Evolutionary conservation across 2,113 vertebrate genomes (phyloP).

Genomic region (Aplodontia rufa): DNA sequence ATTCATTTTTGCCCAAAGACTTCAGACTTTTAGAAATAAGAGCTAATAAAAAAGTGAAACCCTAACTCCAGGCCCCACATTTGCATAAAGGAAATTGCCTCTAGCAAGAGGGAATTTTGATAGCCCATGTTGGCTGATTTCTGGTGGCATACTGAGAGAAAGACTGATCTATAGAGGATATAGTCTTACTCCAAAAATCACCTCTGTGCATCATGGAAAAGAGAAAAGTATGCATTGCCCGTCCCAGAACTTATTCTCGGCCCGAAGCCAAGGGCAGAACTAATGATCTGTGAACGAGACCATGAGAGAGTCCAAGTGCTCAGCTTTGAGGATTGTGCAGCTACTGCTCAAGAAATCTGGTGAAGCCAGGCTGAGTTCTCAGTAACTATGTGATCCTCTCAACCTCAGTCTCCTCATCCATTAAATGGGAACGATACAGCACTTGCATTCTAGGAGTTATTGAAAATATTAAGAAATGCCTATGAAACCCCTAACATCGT

Average conservation of each 20-base stretch:
- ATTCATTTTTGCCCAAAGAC: neutral
- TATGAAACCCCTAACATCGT: neutral
- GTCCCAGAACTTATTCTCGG: neutral
- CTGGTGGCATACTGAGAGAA: neutral
- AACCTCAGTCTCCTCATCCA: neutral
- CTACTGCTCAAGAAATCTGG: neutral
- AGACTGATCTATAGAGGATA: neutral
- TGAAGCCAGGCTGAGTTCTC: neutral
- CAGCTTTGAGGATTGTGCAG: neutral
- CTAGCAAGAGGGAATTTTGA: neutral
- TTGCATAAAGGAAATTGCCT: neutral
- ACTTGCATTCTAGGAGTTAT: neutral
- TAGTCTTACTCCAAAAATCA: neutral
- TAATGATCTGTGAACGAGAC: too few relatives aligned
- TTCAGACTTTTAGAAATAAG: neutral
- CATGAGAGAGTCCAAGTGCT: neutral
- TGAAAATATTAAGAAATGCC: neutral
- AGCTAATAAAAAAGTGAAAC: neutral
- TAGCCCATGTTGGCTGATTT: neutral
- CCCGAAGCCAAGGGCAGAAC: neutral
- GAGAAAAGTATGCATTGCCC: too few relatives aligned
- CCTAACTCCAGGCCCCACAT: neutral
- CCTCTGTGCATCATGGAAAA: neutral
- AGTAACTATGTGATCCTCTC: neutral
- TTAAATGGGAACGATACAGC: neutral